Conservation (phyloP, 2,888 invertebrate genomes). For the Cryptocephalus primarius region DNA sequence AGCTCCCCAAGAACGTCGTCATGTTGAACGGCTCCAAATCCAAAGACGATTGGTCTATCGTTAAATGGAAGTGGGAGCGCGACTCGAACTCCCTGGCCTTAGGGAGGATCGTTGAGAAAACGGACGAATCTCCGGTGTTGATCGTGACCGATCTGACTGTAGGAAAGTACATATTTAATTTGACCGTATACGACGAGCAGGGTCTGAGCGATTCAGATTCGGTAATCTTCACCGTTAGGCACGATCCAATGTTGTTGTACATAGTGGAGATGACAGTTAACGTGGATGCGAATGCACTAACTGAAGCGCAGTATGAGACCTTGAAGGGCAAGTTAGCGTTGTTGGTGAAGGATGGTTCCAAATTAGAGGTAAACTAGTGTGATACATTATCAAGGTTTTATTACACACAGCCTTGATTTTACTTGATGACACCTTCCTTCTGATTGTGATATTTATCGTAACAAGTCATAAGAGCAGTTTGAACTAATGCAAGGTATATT, state of each 20-base stretch:
- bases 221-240: slow-evolving; percentile 72
- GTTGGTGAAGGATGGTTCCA: slow-evolving; percentile 62
- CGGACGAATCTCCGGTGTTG: slow-evolving; percentile 67
- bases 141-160: slow-evolving; percentile 73
- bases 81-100: slow-evolving; percentile 70
- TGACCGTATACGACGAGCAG: slow-evolving; percentile 86
- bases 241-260: slow-evolving; percentile 62
- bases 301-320: slow-evolving; percentile 61
- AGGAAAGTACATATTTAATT: slow-evolving; percentile 78
- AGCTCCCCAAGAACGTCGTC: slow-evolving; percentile 64
- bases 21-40: slow-evolving; percentile 77
- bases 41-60: slow-evolving; percentile 76
- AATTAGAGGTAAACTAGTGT: slow-evolving; percentile 35
- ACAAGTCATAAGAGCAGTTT: too few species aligned
- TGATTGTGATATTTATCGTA: too few species aligned
- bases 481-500: not conserved
- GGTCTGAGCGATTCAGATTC: slow-evolving; percentile 73
- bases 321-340: slow-evolving; percentile 71
- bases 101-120: slow-evolving; percentile 60
- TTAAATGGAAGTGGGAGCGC: slow-evolving; percentile 74
- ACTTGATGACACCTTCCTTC: too few species aligned
- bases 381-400: too few species aligned
- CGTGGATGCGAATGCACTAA: slow-evolving; percentile 56
- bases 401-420: too few species aligned
- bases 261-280: slow-evolving; percentile 75